Percentiles rank a stretch among this genome's conserved stretches.
Evolutionary conservation across 2,888 invertebrate species (phyloP).

Genomic region (Lepas anatifera): DNA sequence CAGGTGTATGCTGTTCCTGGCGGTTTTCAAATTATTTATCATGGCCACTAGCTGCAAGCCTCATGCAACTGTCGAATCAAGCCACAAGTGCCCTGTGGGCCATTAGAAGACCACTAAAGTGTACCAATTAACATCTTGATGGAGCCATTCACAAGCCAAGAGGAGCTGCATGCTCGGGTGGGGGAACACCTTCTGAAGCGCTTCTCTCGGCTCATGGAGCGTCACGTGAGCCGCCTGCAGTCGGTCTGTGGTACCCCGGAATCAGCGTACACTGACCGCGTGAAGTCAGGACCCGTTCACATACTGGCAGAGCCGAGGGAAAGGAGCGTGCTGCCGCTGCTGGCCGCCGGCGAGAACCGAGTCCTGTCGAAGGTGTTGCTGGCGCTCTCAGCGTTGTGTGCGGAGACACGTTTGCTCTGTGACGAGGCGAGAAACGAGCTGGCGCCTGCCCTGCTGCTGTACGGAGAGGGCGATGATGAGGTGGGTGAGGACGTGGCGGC

Average conservation of each 20-base stretch:
- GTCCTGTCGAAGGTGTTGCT: slow-evolving; percentile 22
- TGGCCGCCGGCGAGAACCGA: slow-evolving; percentile 20
- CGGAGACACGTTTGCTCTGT: slow-evolving; percentile 18
- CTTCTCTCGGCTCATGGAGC: neutral
- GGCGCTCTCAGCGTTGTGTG: slow-evolving; percentile 21
- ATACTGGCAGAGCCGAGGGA: slow-evolving; percentile 18
- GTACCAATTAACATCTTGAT: no score
- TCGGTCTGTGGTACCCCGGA: neutral
- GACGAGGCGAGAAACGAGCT: slow-evolving; percentile 20
- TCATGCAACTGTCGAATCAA: no score
- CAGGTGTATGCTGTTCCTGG: no score
- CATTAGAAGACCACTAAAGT: no score
- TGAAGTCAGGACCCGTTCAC: neutral
- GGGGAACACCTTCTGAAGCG: slow-evolving; percentile 5
- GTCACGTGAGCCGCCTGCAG: neutral
- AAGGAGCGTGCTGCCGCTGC: slow-evolving; percentile 19
- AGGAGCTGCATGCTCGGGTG: neutral
- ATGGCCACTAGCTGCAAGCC: no score
- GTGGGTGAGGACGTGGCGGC: neutral
- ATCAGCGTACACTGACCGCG: no score
- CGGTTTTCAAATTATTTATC: no score
- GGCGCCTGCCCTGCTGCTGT: slow-evolving; percentile 19
- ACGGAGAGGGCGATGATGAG: slow-evolving; percentile 15
- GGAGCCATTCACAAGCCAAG: no score
- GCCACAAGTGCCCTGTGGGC: no score